Percentiles rank a stretch among this genome's conserved stretches.
These are phyloP conservation scores for Cyclopterus lumpus DNA, from an alignment of 2,797 vertebrate species.

Conservation along the genomic window DNA sequence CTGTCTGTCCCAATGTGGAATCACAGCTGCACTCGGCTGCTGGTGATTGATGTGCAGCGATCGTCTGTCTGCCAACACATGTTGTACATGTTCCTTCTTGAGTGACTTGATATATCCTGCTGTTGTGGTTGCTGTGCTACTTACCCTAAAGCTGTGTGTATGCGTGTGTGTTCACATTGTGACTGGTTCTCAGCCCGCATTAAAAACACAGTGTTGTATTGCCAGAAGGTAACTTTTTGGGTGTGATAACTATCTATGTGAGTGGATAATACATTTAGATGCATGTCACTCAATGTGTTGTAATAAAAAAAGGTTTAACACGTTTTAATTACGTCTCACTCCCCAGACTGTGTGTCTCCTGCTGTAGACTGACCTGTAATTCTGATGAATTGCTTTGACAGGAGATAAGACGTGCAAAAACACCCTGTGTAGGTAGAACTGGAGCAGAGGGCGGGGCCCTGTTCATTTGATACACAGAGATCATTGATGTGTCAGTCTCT, in stretches of 20 bases:
- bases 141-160: constrained; percentile 10
- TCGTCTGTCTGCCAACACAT: constrained; percentile 19
- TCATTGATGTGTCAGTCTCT: neutral
- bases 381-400: constrained; percentile 37
- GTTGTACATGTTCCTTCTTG: constrained; percentile 57
- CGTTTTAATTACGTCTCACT: constrained; percentile 10
- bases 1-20: neutral
- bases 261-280: constrained; percentile 17
- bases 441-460: neutral
- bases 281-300: constrained; percentile 25
- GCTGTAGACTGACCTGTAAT: constrained; percentile 44
- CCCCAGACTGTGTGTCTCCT: constrained; percentile 50
- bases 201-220: constrained; percentile 13
- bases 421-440: neutral
- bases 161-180: neutral
- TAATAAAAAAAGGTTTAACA: constrained; percentile 21
- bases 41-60: neutral
- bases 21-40: neutral
- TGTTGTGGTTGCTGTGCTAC: constrained; percentile 17
- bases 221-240: neutral
- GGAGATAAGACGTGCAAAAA: neutral
- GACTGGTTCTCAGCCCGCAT: constrained; percentile 35
- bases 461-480: neutral
- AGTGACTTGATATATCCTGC: constrained; percentile 25
- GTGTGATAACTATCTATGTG: neutral